Conservation (phyloP, 2,113 vertebrate genomes). For the Arizona elegans region DNA sequence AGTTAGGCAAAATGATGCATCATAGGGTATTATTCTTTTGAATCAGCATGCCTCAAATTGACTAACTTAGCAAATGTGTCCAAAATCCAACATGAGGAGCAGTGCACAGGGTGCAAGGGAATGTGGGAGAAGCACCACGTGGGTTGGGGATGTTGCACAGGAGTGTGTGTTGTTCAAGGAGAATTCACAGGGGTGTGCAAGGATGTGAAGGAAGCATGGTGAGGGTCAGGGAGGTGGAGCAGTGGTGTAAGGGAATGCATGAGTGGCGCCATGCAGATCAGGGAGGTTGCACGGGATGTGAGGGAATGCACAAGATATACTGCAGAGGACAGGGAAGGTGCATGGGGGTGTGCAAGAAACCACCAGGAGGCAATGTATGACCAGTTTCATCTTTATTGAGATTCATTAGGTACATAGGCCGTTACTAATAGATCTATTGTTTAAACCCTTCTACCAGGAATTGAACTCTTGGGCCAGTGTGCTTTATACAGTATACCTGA, state of each 20-base stretch:
- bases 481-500: neutral
- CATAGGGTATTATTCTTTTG: no score
- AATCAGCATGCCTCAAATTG: no score
- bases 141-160: no score
- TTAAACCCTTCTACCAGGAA: neutral
- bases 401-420: neutral
- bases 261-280: neutral
- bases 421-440: neutral
- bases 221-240: neutral
- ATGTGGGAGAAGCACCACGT: no score
- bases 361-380: neutral
- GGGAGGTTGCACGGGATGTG: no score
- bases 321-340: no score
- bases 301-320: no score
- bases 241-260: neutral
- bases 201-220: neutral
- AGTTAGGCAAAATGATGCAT: no score
- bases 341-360: neutral
- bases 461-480: neutral
- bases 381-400: neutral
- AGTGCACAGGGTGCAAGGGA: no score
- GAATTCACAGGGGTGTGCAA: neutral
- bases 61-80: no score
- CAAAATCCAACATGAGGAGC: no score
- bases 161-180: no score